phyloP scores from a whole-genome alignment of 1,140 invertebrate species.

The Acromyrmex heyeri region DNA sequence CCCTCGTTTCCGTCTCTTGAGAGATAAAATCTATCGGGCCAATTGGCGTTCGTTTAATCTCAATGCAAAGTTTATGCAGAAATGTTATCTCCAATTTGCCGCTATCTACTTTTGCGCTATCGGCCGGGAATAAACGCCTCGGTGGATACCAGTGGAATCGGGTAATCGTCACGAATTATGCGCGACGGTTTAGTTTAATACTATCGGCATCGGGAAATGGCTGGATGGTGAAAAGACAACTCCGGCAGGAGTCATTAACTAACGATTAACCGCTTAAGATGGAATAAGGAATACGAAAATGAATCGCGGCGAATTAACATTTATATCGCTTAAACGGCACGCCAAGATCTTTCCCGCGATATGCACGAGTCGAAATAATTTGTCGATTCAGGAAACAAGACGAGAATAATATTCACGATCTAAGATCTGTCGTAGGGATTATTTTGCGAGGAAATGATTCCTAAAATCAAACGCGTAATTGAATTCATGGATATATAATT shows the following conservation, averaged over 20 bases:
- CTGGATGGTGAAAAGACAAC: not conserved
- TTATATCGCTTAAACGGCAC: conserved; percentile 18
- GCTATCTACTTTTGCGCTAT: conserved; percentile 39
- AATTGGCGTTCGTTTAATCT: conserved; percentile 59
- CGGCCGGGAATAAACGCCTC: conserved; percentile 4
- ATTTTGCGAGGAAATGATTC: not conserved
- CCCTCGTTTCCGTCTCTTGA: not conserved
- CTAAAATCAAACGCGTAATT: conserved; percentile 1
- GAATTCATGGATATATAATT: not conserved
- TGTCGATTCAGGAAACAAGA: not conserved
- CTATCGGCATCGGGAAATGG: conserved; percentile 11
- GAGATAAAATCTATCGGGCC: conserved; percentile 2
- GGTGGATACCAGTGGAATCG: not conserved
- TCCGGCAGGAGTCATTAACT: conserved; percentile 45
- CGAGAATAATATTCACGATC: not conserved
- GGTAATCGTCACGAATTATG: conserved; percentile 51
- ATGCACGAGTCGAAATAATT: not conserved
- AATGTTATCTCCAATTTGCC: conserved; percentile 54
- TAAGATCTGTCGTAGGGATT: not conserved
- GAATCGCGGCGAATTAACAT: conserved; percentile 38
- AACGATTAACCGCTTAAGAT: conserved; percentile 32
- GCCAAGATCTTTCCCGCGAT: not conserved
- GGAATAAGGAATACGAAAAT: conserved; percentile 1
- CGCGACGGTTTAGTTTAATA: conserved; percentile 44
- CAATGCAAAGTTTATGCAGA: conserved; percentile 59